These are phyloP conservation scores for Catharus fuscescens DNA, from an alignment of 2,113 vertebrate species.

Conservation along the genomic window DNA sequence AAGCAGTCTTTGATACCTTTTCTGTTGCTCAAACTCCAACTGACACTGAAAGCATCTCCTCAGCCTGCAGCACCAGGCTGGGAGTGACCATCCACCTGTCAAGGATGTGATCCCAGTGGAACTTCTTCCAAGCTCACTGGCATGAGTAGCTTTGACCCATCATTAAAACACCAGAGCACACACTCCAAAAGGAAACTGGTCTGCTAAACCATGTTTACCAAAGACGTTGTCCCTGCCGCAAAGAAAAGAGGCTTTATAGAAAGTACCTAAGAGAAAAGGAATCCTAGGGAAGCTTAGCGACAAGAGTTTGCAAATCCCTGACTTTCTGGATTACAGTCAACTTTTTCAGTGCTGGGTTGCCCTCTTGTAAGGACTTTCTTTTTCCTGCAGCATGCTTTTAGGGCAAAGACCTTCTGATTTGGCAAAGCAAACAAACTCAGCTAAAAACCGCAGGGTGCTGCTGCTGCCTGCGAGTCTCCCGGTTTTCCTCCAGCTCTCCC, in stretches of 20 bases:
- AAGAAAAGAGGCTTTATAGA: background rate
- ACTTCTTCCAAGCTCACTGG: background rate
- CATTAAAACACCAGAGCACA: background rate
- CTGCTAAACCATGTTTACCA: background rate
- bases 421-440: background rate
- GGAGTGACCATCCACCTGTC: background rate
- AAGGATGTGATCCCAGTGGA: background rate
- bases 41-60: background rate
- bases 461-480: background rate
- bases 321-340: background rate
- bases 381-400: constrained; percentile 5
- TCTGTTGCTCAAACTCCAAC: background rate
- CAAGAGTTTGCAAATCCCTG: background rate
- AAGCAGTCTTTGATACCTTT: background rate
- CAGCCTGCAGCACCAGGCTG: background rate
- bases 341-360: background rate
- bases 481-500: background rate
- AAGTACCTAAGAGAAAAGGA: background rate
- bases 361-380: background rate
- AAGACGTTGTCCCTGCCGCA: background rate
- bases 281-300: background rate
- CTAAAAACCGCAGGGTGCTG: background rate
- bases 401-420: background rate
- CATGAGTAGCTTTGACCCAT: background rate
- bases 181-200: background rate